These are phyloP conservation scores for Colletes latitarsis DNA, from an alignment of 1,140 invertebrate species.

Conservation along the genomic window DNA sequence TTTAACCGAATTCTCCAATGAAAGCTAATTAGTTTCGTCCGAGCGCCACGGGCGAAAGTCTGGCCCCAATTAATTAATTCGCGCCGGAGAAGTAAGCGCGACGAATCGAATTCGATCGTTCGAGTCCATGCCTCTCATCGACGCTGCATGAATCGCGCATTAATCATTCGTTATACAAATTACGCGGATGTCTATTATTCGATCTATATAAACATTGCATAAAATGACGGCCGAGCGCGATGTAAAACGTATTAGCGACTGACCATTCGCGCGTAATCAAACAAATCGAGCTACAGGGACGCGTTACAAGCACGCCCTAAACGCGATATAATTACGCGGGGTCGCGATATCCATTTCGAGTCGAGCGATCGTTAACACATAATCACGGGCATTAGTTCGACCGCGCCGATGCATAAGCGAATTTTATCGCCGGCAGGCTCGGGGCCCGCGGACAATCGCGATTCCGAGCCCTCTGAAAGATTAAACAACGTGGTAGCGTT, in stretches of 20 bases:
- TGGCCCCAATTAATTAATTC: too few species aligned
- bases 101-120: not conserved
- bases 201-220: not conserved
- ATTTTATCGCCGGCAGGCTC: slow-evolving; percentile 1
- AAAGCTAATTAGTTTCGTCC: too few species aligned
- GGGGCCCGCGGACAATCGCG: slow-evolving; percentile 2
- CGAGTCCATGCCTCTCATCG: not conserved
- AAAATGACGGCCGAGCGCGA: not conserved
- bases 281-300: slow-evolving; percentile 21
- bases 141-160: not conserved
- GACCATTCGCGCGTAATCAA: not conserved
- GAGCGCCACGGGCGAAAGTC: too few species aligned
- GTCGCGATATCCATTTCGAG: slow-evolving; percentile 21
- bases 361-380: slow-evolving; percentile 7
- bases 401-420: not conserved
- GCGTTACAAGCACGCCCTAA: not conserved
- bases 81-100: too few species aligned
- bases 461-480: not conserved
- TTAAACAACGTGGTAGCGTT: not conserved
- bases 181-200: too few species aligned
- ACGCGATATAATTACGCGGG: slow-evolving; percentile 28
- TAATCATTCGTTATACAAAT: not conserved
- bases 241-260: slow-evolving; percentile 15
- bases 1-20: too few species aligned
- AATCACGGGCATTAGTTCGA: slow-evolving; percentile 21